Evolutionary conservation across 2,888 invertebrate genomes (phyloP), one percentile per base, ranked within the genome.

Genomic region (Eretmocerus hayati): DNA sequence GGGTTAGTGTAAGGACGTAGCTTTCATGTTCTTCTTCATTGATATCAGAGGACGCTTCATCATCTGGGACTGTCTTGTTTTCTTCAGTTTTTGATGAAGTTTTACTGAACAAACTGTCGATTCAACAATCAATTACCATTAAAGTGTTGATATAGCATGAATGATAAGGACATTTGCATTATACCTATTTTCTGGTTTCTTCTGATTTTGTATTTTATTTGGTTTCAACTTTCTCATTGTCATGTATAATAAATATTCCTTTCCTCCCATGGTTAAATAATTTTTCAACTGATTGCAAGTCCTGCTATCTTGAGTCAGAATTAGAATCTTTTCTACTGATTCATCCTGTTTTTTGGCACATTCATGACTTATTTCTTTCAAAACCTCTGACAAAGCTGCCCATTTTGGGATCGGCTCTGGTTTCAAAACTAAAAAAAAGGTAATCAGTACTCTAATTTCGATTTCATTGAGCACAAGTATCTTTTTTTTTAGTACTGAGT

Each of bases 321-420:
- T 81, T 44, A 95, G 73, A 50, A 93, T 84, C 73, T 85, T 86
- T 4, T 81, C 79, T n/a, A 33, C 16, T 46, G 40, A 42, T 8
- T 42, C 47, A 30, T 65, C 65, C 50, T 65, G 63, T 3, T 71
- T 73, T 47, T 76, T 75, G 59, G 78, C 80, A 48, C 83, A 81
- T 66, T 89, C 84, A 26, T 76, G 76, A 16, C 87, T 84, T 63
- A 96, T 90, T 76, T 96, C 95, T 55, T 80, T 74, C 37, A 96
- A 71, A 50, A 94, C 80, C 70, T 94, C 92, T 52, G 77, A 78
- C 4, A 96, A 74, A 9, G 84, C 83, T 60, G 81, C 77, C 95
- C 95, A 96, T 73, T 96, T 96, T 5, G 94, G 90, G 67, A 86
- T 87, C 32, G 81, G 76, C 74, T 95, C 93, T 11, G 87, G 89